These are phyloP conservation scores for Stegastes partitus DNA, from an alignment of 2,113 vertebrate genomes.

Conservation along the genomic window DNA sequence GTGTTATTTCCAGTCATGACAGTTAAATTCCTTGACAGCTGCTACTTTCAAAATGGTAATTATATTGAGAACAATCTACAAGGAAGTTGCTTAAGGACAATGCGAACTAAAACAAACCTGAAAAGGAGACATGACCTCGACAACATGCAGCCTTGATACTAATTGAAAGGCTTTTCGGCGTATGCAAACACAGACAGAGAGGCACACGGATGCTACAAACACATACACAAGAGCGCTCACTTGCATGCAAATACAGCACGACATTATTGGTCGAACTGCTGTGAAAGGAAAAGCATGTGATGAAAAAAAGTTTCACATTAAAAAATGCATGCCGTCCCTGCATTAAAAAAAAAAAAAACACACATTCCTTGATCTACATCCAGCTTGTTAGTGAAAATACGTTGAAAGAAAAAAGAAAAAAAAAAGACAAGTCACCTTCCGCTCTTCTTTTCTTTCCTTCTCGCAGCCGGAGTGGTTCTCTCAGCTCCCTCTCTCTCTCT, in stretches of 20 bases:
- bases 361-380: not conserved
- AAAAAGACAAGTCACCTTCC: constrained; percentile 54
- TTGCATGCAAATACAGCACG: not conserved
- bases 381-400: constrained; percentile 16
- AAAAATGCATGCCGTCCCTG: constrained; percentile 13
- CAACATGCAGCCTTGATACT: constrained; percentile 33
- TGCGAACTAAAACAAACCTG: constrained; percentile 16
- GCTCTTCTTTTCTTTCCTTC: constrained; percentile 44
- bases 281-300: constrained; percentile 16
- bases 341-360: constrained; percentile 15
- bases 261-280: not conserved
- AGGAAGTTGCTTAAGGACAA: not conserved
- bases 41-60: constrained; percentile 24
- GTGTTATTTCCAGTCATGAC: constrained; percentile 1
- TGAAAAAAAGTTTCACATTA: constrained; percentile 50
- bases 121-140: constrained; percentile 27
- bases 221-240: not conserved
- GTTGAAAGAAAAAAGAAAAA: not conserved
- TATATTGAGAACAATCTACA: not conserved
- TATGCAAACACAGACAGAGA: constrained; percentile 24
- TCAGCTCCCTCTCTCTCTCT: constrained; percentile 35
- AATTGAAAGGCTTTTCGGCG: constrained; percentile 21
- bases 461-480: constrained; percentile 49
- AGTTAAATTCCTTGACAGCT: constrained; percentile 41
- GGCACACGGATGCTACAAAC: constrained; percentile 23